A percentile compares a stretch with the other conserved stretches of the same genome.
These are phyloP conservation scores for Ptilorrhoa leucosticta DNA, from an alignment of 2,113 vertebrate genomes.

Conservation along the genomic window DNA sequence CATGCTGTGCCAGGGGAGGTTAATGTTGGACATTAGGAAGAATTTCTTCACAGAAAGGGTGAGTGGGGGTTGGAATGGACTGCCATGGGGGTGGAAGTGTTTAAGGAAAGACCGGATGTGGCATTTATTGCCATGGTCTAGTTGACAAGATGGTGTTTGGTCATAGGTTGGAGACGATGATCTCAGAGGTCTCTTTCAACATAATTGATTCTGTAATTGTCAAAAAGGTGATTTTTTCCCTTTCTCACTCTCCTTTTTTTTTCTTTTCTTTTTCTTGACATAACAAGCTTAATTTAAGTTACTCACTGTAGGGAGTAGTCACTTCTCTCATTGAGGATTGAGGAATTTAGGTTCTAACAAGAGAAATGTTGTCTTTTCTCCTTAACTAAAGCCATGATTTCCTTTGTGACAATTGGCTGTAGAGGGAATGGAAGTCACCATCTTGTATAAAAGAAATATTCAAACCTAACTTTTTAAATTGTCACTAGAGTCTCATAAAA, in stretches of 20 bases:
- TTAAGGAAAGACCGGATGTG: neutral
- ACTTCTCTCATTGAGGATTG: neutral
- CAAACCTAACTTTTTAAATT: neutral
- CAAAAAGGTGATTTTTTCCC: neutral
- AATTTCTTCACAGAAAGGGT: neutral
- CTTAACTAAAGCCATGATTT: neutral
- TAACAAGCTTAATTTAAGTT: neutral
- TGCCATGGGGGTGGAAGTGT: neutral
- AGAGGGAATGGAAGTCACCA: neutral
- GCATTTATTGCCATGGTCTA: neutral
- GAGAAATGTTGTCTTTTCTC: neutral
- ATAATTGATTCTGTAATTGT: neutral
- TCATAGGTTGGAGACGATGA: neutral
- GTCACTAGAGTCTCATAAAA: neutral
- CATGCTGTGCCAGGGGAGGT: neutral
- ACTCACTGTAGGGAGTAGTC: neutral
- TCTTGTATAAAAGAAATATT: neutral
- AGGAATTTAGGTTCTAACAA: neutral
- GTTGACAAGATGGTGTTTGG: neutral
- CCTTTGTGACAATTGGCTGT: neutral
- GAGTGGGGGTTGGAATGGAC: neutral
- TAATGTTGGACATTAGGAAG: neutral
- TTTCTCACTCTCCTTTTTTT: neutral
- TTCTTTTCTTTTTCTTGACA: neutral
- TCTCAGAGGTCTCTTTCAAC: neutral